Conservation (phyloP, 2,797 vertebrate species). For the Lagocephalus sceleratus region DNA sequence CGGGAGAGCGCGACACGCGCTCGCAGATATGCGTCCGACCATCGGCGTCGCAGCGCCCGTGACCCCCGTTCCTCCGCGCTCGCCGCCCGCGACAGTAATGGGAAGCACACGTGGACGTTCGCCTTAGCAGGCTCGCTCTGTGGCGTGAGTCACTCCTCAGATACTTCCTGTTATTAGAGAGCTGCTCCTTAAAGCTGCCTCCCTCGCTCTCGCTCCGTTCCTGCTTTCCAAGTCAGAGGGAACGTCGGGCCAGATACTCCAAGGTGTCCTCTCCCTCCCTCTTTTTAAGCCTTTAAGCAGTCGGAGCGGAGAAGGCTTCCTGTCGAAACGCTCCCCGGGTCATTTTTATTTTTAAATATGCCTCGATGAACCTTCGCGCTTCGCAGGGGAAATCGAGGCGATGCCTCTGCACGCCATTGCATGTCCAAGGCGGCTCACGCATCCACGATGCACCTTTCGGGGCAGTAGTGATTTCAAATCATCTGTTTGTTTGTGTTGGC, state of each 20-base stretch:
- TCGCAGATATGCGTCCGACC: too few relatives aligned
- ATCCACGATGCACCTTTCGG: constrained; percentile 35
- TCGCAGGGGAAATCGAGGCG: constrained; percentile 28
- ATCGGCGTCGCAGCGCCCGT: too few relatives aligned
- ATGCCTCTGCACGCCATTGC: constrained; percentile 24
- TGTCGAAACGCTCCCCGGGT: constrained; percentile 44
- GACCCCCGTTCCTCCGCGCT: too few relatives aligned
- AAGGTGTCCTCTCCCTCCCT: constrained; percentile 42
- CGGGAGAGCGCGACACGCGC: constrained; percentile 13
- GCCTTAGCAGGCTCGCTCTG: constrained; percentile 24
- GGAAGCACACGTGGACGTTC: constrained; percentile 30
- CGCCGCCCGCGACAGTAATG: constrained; percentile 2
- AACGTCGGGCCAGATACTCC: constrained; percentile 57
- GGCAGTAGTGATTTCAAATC: constrained; percentile 24
- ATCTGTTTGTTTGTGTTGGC: too few relatives aligned
- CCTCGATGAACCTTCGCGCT: constrained; percentile 27
- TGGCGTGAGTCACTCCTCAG: constrained; percentile 63
- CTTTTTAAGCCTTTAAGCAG: constrained; percentile 28
- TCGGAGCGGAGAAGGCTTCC: constrained; percentile 32
- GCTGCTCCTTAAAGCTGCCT: constrained; percentile 56
- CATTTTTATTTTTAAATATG: constrained; percentile 47
- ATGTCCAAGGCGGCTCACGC: constrained; percentile 17
- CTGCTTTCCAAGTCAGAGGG: constrained; percentile 55
- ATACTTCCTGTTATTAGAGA: constrained; percentile 71
- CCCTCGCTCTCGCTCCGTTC: constrained; percentile 34